Base-by-base conservation (phyloP, 37 sponge, comb jelly and placozoan genomes). In the Geodia barretti region DNA sequence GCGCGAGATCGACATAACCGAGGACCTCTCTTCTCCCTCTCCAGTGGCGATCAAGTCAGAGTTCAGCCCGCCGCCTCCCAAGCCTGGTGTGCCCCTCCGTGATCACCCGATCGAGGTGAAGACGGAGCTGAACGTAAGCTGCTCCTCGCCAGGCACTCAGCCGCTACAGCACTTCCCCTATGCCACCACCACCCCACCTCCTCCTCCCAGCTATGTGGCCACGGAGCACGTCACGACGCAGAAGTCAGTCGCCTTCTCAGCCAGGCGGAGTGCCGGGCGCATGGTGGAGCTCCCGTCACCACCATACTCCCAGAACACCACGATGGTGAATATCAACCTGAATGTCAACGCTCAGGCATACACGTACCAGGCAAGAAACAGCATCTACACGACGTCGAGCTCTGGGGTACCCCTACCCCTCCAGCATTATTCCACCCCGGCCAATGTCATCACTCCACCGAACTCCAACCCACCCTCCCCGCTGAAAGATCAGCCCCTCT, bases 381-480 rank as follows among this genome's bases (percentile, higher is more conserved):
- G 54, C n/a, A 47, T 42, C 36, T 11, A 47, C 7, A 36, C 61
- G 25, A 23, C 35, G 2, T 63, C 84, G 3, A 28, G 39, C 14
- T 24, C 38, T 25, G 68, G 38, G 33, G 76, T 67, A 64, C 14
- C 70, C 58, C 47, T 78, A 2, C 84, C 88, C 0, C 74, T 91
- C 25, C 72, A 70, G 26, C 88, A 92, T 47, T 87, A 79, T 38
- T 87, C 92, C 30, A n/a, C n/a, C n/a, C n/a, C n/a, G n/a, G n/a
- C n/a, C n/a, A 47, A 75, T 23, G 42, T 72, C 24, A 58, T 82
- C 9, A 82, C 84, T 26, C 86, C 90, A 4, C 86, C 90, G 17
- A 86, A 61, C 65, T 89, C 90, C 19, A 85, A 89, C 71, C 93
- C 93, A 20, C 38, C 86, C 8, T 88, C 93, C 25, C 89, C 93